Percentiles rank a stretch among this genome's conserved stretches.
These are phyloP conservation scores for Masnerella sp. DNA, from an alignment of 2,888 invertebrate genomes.

Conservation along the genomic window DNA sequence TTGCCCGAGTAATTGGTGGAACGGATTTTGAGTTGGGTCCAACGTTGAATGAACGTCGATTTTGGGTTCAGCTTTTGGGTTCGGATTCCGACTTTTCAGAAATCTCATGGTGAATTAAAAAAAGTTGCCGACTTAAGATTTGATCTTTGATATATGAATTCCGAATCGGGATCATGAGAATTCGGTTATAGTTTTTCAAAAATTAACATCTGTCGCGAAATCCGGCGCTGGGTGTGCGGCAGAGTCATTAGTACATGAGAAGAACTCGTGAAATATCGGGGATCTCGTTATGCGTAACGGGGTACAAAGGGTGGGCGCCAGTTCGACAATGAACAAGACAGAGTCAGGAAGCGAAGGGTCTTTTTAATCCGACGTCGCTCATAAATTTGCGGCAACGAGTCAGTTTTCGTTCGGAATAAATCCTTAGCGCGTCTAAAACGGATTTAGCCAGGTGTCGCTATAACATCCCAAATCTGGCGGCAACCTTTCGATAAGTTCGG, in stretches of 20 bases:
- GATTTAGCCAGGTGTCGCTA: conserved; percentile 71
- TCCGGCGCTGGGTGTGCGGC: conserved; percentile 12
- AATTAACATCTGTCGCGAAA: conserved; percentile 55
- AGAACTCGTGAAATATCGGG: conserved; percentile 66
- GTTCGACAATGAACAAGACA: conserved; percentile 59
- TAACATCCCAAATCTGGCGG: conserved; percentile 33
- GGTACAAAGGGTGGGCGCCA: conserved; percentile 67
- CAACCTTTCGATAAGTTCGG: conserved; percentile 29
- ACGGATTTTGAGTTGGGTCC: no score
- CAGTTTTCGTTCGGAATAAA: conserved; percentile 71
- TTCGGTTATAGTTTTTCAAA: no score
- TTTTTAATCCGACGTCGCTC: conserved; percentile 74
- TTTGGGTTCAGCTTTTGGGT: no score
- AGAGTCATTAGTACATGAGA: conserved; percentile 50
- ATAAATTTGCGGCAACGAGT: conserved; percentile 77
- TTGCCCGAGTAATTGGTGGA: no score
- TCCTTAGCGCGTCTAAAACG: conserved; percentile 71
- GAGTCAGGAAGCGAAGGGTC: conserved; percentile 62
- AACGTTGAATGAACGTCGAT: no score
- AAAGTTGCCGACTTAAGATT: no score
- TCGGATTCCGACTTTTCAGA: no score
- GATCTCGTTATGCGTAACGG: conserved; percentile 75
- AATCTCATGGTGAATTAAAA: no score
- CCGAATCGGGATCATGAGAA: neutral
- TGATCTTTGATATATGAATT: no score